Evolutionary conservation across 2,888 invertebrate genomes (phyloP).

Genomic region (Scaptomyza polygonia): DNA sequence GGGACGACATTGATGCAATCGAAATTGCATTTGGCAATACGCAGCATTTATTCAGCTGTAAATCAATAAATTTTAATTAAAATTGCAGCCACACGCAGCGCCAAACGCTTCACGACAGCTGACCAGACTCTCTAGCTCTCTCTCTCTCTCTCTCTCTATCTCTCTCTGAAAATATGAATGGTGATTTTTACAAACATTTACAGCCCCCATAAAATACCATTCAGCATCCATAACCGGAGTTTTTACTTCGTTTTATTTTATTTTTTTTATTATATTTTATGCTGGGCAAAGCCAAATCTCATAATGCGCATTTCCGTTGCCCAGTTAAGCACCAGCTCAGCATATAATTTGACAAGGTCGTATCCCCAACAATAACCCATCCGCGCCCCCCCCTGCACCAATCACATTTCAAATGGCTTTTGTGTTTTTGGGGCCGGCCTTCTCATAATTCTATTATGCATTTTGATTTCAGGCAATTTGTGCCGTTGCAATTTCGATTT

Average conservation of each 20-base stretch:
- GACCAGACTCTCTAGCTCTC: constrained; percentile 12
- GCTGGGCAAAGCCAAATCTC: constrained; percentile 48
- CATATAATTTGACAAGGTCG: constrained; percentile 76
- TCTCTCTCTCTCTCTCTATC: no score
- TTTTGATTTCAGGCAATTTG: constrained; percentile 71
- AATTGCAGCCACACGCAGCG: constrained; percentile 69
- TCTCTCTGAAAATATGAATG: constrained; percentile 18
- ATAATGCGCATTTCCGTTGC: constrained; percentile 75
- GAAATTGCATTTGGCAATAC: constrained; percentile 38
- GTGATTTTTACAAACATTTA: constrained; percentile 61
- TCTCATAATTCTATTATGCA: constrained; percentile 71
- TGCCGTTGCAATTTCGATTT: constrained; percentile 51
- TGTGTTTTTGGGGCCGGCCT: constrained; percentile 8
- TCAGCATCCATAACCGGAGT: constrained; percentile 12
- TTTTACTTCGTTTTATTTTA: not conserved
- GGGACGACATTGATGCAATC: constrained; percentile 56
- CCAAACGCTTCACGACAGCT: constrained; percentile 53
- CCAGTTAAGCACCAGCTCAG: constrained; percentile 64
- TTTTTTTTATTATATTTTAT: not conserved
- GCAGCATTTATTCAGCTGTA: constrained; percentile 79
- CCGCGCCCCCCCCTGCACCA: no score
- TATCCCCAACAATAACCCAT: not conserved
- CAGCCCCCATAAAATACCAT: constrained; percentile 3
- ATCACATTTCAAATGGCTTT: constrained; percentile 4
- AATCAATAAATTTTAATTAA: constrained; percentile 80